Percentiles rank a stretch among this genome's conserved stretches.
These are phyloP conservation scores for Dione vanillae DNA, from an alignment of 2,888 invertebrate species.

Conservation along the genomic window DNA sequence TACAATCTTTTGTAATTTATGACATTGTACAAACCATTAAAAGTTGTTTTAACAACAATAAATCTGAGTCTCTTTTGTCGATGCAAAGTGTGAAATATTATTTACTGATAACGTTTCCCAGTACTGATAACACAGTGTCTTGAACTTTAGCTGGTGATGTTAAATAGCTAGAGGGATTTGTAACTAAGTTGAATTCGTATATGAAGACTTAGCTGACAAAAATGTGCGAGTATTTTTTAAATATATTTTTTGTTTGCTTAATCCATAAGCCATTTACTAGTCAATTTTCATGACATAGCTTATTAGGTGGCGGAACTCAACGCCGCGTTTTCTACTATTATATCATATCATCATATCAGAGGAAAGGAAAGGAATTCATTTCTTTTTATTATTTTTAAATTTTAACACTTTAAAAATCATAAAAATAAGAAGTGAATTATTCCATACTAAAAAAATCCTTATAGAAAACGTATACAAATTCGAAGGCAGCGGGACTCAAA, in stretches of 20 bases:
- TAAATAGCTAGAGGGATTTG: background rate
- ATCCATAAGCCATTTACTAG: no score
- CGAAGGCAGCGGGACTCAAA: no score
- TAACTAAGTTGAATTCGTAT: background rate
- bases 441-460: no score
- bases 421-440: no score
- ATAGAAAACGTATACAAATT: no score
- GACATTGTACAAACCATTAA: background rate
- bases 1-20: background rate
- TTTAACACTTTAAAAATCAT: no score
- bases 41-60: conserved; percentile 4
- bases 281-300: no score
- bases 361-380: no score
- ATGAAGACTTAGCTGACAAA: background rate
- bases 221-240: background rate
- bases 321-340: no score
- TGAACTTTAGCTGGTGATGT: conserved; percentile 10
- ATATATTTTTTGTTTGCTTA: background rate
- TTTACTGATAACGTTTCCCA: conserved; percentile 13
- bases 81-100: conserved; percentile 6
- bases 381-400: no score
- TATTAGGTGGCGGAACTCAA: no score
- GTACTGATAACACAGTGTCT: conserved; percentile 15
- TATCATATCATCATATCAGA: no score
- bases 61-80: background rate